Conservation (phyloP, 2,113 vertebrate species). For the Synchiropus splendidus region DNA sequence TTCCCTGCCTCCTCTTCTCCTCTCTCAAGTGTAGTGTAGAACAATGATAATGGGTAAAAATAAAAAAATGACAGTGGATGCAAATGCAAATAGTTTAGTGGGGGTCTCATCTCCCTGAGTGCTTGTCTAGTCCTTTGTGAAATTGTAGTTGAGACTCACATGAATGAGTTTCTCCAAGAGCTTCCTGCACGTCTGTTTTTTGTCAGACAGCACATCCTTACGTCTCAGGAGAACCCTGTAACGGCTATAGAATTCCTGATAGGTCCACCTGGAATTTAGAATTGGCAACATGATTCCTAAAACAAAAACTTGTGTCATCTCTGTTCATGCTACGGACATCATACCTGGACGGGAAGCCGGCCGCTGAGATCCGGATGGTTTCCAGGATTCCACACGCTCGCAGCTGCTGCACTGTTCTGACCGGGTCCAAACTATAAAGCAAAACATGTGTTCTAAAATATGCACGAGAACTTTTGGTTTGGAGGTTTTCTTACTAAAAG, state of each 20-base stretch:
- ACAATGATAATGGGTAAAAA: too few species aligned
- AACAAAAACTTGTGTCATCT: neutral
- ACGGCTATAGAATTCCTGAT: constrained; percentile 92
- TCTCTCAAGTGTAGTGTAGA: too few species aligned
- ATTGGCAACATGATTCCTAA: too few species aligned
- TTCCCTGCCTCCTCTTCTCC: too few species aligned
- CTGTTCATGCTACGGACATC: constrained; percentile 8
- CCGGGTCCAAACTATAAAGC: constrained; percentile 75
- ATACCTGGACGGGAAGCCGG: constrained; percentile 93
- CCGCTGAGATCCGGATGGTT: constrained; percentile 92
- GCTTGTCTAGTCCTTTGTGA: too few species aligned
- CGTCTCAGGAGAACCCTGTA: constrained; percentile 93
- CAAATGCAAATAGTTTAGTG: too few species aligned
- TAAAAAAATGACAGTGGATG: too few species aligned
- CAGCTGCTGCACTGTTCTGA: constrained; percentile 88
- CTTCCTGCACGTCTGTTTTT: constrained; percentile 84
- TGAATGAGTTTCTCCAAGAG: constrained; percentile 81
- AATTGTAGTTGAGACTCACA: constrained; percentile 52
- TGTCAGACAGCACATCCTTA: constrained; percentile 80
- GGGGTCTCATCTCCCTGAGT: too few species aligned
- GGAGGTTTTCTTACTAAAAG: constrained; percentile 77
- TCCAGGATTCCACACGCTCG: constrained; percentile 92
- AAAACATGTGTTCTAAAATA: neutral
- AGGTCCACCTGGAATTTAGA: constrained; percentile 79
- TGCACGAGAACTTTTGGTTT: neutral